These are phyloP conservation scores for Danaus plexippus DNA, from an alignment of 1,140 invertebrate species.

Conservation along the genomic window DNA sequence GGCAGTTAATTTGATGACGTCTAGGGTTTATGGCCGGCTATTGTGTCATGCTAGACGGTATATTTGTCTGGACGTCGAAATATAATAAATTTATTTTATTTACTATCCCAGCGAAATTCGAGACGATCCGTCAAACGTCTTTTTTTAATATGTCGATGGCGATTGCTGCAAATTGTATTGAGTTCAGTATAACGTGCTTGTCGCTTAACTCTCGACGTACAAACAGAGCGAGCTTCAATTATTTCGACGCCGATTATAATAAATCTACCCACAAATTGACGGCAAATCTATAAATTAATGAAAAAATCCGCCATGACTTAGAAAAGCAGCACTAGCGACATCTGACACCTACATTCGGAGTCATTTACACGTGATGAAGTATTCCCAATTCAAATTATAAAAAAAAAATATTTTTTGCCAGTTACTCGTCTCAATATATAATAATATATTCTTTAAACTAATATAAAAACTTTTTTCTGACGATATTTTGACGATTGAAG, in stretches of 20 bases:
- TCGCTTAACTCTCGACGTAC: conserved; percentile 41
- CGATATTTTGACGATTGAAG: no score
- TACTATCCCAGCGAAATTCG: conserved; percentile 49
- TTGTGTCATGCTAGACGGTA: conserved; percentile 54
- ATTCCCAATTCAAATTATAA: conserved; percentile 51
- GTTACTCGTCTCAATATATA: conserved; percentile 13
- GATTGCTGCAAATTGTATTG: conserved; percentile 27
- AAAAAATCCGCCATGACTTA: conserved; percentile 68
- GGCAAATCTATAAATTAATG: conserved; percentile 52
- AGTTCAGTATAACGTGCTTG: conserved; percentile 36
- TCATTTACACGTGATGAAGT: conserved; percentile 62
- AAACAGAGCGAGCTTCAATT: conserved; percentile 44
- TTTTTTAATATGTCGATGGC: conserved; percentile 30
- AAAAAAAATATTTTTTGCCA: conserved; percentile 49
- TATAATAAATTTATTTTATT: conserved; percentile 40
- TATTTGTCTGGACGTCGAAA: conserved; percentile 50
- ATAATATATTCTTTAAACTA: not conserved
- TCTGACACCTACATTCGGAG: conserved; percentile 38
- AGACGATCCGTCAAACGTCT: conserved; percentile 46
- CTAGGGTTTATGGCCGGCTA: conserved; percentile 35
- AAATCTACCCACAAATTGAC: conserved; percentile 64
- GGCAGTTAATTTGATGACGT: conserved; percentile 40
- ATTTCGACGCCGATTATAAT: conserved; percentile 54
- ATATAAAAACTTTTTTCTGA: not conserved
- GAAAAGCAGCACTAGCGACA: conserved; percentile 50